Percentiles rank a stretch among this genome's conserved stretches.
Conservation (phyloP, 2,797 vertebrate species). For the Smutsia temminckii region DNA sequence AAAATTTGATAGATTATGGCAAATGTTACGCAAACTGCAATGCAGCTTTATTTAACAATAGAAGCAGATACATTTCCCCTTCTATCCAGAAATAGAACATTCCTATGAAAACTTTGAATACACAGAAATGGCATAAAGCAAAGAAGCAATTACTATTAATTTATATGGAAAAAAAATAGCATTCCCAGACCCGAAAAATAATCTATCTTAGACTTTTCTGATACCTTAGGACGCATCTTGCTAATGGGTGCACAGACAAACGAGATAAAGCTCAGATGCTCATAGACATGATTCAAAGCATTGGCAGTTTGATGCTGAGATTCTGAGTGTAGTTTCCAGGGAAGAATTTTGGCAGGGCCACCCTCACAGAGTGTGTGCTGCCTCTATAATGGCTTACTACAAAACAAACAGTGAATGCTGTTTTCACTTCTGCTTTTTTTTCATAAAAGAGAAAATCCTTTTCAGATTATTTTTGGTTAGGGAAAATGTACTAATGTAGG, state of each 20-base stretch:
- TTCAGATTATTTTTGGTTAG: not conserved
- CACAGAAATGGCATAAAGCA: not conserved
- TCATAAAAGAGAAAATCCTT: not conserved
- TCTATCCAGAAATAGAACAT: not conserved
- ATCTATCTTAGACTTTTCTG: not conserved
- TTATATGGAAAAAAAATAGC: not conserved
- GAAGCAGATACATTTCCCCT: not conserved
- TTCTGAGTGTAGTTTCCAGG: not conserved
- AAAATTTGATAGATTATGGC: not conserved
- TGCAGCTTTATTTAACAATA: not conserved
- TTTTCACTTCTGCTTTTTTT: not conserved
- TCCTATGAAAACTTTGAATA: not conserved
- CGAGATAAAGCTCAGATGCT: not conserved
- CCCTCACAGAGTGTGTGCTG: not conserved
- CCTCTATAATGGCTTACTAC: not conserved
- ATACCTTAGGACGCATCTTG: not conserved
- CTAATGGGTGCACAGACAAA: not conserved
- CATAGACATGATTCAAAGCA: too few species aligned
- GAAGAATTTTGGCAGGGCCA: not conserved
- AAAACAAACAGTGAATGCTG: not conserved
- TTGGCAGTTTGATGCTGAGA: not conserved
- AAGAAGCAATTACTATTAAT: not conserved
- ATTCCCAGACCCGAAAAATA: not conserved
- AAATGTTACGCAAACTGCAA: not conserved
- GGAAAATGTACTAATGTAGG: not conserved